phyloP scores from a whole-genome alignment of 2,888 invertebrate genomes.

The Hydropsyche betteni region DNA sequence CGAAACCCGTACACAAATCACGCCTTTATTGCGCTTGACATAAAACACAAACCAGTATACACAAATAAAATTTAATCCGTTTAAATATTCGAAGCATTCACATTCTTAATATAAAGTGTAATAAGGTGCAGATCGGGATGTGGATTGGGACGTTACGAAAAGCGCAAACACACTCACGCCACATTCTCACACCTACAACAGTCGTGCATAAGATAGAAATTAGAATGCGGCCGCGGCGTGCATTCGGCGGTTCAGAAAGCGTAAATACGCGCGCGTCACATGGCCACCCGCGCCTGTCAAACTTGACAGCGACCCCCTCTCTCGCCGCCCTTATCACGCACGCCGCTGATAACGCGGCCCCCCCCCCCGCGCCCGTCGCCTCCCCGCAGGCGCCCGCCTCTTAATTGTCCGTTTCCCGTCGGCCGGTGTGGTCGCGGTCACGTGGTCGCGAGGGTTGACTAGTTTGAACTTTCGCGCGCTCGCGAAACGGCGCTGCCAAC shows the following conservation, averaged over 20 bases:
- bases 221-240: neutral
- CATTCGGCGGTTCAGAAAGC: neutral
- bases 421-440: neutral
- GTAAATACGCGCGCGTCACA: constrained; percentile 19
- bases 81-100: too few relatives aligned
- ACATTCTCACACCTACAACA: too few relatives aligned
- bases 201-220: neutral
- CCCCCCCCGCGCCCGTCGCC: neutral
- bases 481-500: neutral
- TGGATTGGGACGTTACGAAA: neutral
- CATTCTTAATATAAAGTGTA: too few relatives aligned
- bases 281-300: constrained; percentile 22
- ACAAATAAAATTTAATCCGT: too few relatives aligned
- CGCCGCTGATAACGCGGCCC: constrained; percentile 1
- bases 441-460: neutral
- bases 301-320: constrained; percentile 10
- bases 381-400: neutral
- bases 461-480: neutral
- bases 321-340: neutral
- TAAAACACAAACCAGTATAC: too few relatives aligned
- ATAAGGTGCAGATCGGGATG: neutral
- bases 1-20: neutral
- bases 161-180: neutral
- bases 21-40: too few relatives aligned
- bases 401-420: neutral